Base-by-base conservation (phyloP, 2,888 invertebrate species). In the Hylaea fasciaria region DNA sequence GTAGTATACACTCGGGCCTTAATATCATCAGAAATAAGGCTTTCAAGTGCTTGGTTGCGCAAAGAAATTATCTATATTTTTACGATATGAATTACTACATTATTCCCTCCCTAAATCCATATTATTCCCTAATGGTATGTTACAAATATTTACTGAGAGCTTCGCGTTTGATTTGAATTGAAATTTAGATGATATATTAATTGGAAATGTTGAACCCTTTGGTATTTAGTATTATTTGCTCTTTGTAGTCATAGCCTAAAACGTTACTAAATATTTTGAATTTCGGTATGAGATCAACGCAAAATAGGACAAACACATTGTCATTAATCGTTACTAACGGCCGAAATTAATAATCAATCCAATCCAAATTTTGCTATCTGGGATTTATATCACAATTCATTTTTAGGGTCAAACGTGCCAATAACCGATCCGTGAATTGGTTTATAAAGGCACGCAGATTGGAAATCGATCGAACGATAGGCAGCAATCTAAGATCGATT, bases 11-110 rank as follows among this genome's bases (percentile, higher is more conserved):
- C 53, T 43, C 40, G 29, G 37, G 16, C 40, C 40, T 28, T 51
- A 57, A 50, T 51, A 58, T 43, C 32, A 47, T 41, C 35, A 41
- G 50, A 57, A 57, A 51, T 57, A 40, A 32, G 14, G 45, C 41
- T 29, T 49, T 40, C 13, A 50, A 45, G 50, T 51, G 57, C 17
- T 57, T 57, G 16, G 17, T 39, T 57, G 32, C 22, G 22, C 22
- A 5, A 41, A 14, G 39, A 40, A 48, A 58, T 58, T 43, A 58
- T 32, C 43, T 41, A 52, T 37, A 37, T 32, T 32, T 7, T 32
- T 9, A 32, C 32, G 3, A 32, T 9, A 32, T 37, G 11, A 37
- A n/a, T n/a, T n/a, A 37, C 37, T n/a, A 37, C 10, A 35, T 37
- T 12, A 47, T 58, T 35, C 28, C 41, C 3, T 32, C 40, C 46